phyloP scores from a whole-genome alignment of 2,797 vertebrate species.

The Anniella stebbinsi region DNA sequence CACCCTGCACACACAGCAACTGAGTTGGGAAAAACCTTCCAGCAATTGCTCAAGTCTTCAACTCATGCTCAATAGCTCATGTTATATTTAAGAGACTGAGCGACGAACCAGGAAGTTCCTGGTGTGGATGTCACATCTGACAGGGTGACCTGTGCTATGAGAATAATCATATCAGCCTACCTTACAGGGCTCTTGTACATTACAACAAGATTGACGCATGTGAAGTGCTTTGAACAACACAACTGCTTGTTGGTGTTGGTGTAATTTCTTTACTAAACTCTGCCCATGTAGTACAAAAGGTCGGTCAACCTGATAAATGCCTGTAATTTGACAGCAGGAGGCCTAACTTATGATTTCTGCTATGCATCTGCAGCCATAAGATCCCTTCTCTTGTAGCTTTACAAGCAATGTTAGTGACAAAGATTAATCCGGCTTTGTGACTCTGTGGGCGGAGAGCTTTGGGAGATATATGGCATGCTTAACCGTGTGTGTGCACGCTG shows the following conservation, averaged over 20 bases:
- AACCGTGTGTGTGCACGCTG: slow-evolving; percentile 37
- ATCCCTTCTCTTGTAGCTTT: slow-evolving; percentile 8
- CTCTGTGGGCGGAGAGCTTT: slow-evolving; percentile 23
- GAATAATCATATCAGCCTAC: background rate
- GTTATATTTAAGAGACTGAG: background rate
- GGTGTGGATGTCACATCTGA: background rate
- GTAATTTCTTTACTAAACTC: background rate
- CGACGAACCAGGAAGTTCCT: background rate
- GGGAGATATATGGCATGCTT: slow-evolving; percentile 37
- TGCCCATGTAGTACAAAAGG: background rate
- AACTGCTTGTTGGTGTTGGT: background rate
- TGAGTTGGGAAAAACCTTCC: background rate
- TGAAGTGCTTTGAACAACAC: background rate
- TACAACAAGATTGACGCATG: background rate
- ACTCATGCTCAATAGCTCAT: background rate
- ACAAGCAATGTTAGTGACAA: slow-evolving; percentile 46
- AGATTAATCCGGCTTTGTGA: slow-evolving; percentile 49
- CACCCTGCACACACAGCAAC: background rate
- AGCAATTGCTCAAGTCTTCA: background rate
- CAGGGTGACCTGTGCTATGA: background rate
- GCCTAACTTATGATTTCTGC: slow-evolving; percentile 20
- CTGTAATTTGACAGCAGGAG: background rate
- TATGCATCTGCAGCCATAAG: background rate
- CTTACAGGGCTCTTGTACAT: background rate
- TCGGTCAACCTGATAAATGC: background rate